A percentile compares a stretch with the other conserved stretches of the same genome.
Evolutionary conservation across 2,888 invertebrate species (phyloP).

Genomic region (Strigamia crassipes): DNA sequence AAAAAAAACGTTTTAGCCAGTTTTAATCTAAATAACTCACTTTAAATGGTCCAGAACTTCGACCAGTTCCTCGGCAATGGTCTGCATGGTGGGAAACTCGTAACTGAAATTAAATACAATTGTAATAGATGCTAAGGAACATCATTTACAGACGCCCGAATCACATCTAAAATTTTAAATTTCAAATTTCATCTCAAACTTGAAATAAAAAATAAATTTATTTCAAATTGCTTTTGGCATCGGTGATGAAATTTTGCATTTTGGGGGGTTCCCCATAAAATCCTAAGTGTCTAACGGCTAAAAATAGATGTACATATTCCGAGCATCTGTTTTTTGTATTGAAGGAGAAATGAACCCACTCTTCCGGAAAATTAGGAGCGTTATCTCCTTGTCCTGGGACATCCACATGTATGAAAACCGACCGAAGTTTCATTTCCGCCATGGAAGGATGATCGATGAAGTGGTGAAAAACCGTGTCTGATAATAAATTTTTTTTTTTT

Average conservation of each 20-base stretch:
- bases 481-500: background rate
- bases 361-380: constrained; percentile 73
- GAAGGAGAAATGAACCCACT: constrained; percentile 63
- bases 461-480: constrained; percentile 79
- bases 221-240: too few species aligned
- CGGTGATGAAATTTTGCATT: too few species aligned
- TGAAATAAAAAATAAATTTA: too few species aligned
- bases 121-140: background rate
- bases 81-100: constrained; percentile 79
- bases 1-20: background rate
- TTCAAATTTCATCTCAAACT: too few species aligned
- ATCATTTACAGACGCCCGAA: background rate
- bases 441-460: constrained; percentile 82
- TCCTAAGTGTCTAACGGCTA: constrained; percentile 2
- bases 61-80: constrained; percentile 78
- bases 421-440: constrained; percentile 80
- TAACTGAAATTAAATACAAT: constrained; percentile 64
- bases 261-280: background rate
- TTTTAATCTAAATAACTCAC: constrained; percentile 54
- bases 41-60: constrained; percentile 81
- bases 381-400: constrained; percentile 85
- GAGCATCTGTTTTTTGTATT: background rate
- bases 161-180: background rate
- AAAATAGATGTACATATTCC: constrained; percentile 33
- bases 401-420: constrained; percentile 85